phyloP scores from a whole-genome alignment of 2,113 vertebrate species.

The Melanerpes formicivorus region DNA sequence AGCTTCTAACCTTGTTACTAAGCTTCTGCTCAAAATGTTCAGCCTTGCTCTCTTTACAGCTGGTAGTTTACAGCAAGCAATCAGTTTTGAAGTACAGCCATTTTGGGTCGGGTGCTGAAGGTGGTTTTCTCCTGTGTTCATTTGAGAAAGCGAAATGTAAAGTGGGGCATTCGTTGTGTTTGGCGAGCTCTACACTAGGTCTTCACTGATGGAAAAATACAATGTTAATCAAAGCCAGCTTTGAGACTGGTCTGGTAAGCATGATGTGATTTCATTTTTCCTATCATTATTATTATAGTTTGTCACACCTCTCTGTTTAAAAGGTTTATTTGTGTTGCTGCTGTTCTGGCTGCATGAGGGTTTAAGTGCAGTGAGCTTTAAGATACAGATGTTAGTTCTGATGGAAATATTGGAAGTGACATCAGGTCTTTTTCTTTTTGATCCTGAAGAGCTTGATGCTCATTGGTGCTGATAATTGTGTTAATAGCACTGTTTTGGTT shows the following conservation, averaged over 20 bases:
- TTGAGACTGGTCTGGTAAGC: too few species aligned
- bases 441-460: neutral
- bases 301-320: neutral
- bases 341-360: neutral
- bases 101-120: neutral
- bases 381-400: neutral
- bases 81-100: conserved; percentile 26
- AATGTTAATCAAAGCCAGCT: too few species aligned
- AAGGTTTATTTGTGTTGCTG: conserved; percentile 21
- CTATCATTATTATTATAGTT: neutral
- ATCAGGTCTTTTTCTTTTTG: neutral
- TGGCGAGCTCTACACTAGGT: neutral
- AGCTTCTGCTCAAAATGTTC: neutral
- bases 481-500: neutral
- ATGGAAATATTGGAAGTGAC: neutral
- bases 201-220: neutral
- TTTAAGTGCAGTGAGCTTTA: neutral
- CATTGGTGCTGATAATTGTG: conserved; percentile 24
- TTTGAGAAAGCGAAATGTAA: neutral
- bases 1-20: neutral
- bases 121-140: neutral
- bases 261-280: neutral
- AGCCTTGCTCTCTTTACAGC: neutral
- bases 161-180: neutral
- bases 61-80: neutral